Evolutionary conservation across 2,888 invertebrate genomes (phyloP).

Genomic region (Sericinus montela): DNA sequence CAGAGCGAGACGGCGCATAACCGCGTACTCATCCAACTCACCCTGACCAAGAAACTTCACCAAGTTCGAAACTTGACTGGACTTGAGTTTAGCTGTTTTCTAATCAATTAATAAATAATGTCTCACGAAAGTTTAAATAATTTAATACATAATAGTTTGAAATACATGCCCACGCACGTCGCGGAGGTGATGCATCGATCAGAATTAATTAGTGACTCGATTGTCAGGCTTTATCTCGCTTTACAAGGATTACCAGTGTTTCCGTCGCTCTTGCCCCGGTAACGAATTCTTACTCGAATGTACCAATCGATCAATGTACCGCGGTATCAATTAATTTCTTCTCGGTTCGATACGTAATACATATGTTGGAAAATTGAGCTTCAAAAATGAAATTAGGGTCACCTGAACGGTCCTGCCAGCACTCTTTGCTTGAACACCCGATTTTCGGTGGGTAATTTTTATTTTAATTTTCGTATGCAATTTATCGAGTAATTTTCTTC

Average conservation of each 20-base stretch:
- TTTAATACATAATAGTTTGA: neutral
- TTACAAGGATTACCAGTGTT: slow-evolving; percentile 34
- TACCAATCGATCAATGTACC: slow-evolving; percentile 42
- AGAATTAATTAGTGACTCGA: slow-evolving; percentile 52
- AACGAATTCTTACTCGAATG: slow-evolving; percentile 36
- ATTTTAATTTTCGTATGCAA: slow-evolving; percentile 12
- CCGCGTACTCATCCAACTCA: no score
- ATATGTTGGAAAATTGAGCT: neutral
- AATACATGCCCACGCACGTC: neutral
- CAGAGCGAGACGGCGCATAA: no score
- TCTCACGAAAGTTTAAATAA: no score
- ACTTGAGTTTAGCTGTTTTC: no score
- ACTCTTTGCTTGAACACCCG: neutral
- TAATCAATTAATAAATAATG: no score
- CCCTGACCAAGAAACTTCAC: no score
- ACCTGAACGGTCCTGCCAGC: neutral
- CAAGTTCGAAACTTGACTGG: no score
- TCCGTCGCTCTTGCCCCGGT: slow-evolving; percentile 26
- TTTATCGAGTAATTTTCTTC: neutral
- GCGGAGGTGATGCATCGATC: slow-evolving; percentile 33
- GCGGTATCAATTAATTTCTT: slow-evolving; percentile 24
- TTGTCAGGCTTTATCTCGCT: slow-evolving; percentile 39
- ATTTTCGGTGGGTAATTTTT: slow-evolving; percentile 5
- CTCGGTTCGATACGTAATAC: neutral
- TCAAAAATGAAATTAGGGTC: slow-evolving; percentile 6